Evolutionary conservation across 2,888 invertebrate species (phyloP).

Genomic region (Coleophora flavipennella): DNA sequence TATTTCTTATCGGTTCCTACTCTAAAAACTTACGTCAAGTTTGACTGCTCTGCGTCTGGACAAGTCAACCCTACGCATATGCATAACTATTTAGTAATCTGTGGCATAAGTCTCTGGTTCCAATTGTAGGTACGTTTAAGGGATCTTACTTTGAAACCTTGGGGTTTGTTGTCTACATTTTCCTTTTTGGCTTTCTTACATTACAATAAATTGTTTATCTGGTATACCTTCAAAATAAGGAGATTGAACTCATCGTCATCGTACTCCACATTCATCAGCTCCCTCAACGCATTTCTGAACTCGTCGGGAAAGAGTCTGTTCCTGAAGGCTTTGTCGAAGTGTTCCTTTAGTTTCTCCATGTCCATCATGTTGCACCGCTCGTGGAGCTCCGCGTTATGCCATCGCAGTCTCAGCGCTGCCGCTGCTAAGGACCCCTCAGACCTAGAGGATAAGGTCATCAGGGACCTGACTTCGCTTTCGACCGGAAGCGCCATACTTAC

Average conservation of each 20-base stretch:
- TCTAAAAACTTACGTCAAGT: too few species aligned
- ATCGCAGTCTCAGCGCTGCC: slow-evolving; percentile 20
- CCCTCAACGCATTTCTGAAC: slow-evolving; percentile 50
- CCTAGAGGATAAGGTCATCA: slow-evolving; percentile 39
- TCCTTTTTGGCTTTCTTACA: too few species aligned
- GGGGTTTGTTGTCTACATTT: too few species aligned
- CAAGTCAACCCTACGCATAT: too few species aligned
- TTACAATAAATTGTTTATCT: too few species aligned
- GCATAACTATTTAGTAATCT: too few species aligned
- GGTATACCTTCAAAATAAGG: slow-evolving; percentile 73
- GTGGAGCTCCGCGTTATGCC: slow-evolving; percentile 47
- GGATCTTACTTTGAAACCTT: too few species aligned
- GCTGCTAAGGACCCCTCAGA: slow-evolving; percentile 44
- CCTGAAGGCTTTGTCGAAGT: slow-evolving; percentile 51
- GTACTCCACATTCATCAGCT: slow-evolving; percentile 59
- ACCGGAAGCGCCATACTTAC: slow-evolving; percentile 29
- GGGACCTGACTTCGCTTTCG: slow-evolving; percentile 42
- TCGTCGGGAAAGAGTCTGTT: slow-evolving; percentile 50
- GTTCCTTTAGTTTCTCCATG: slow-evolving; percentile 56
- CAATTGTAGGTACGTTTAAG: too few species aligned
- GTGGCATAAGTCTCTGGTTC: too few species aligned
- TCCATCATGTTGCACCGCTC: slow-evolving; percentile 54
- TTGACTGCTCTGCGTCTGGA: too few species aligned
- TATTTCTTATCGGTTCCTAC: too few species aligned
- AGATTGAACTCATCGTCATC: slow-evolving; percentile 73